Evolutionary conservation across 1,140 invertebrate species (phyloP).

Genomic region (Eurosta solidaginis): DNA sequence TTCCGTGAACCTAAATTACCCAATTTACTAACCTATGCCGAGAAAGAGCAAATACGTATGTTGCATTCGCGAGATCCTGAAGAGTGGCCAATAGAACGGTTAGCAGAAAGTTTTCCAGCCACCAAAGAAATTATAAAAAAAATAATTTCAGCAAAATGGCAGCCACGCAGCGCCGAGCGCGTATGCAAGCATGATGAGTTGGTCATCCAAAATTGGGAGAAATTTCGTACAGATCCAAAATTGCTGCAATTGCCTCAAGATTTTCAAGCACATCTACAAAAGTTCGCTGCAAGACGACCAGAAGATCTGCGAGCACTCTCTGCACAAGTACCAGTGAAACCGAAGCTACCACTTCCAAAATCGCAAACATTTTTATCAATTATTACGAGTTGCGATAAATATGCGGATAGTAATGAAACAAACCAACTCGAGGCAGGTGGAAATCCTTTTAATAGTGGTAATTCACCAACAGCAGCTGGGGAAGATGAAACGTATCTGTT

Average conservation of each 20-base stretch:
- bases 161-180: constrained; percentile 62
- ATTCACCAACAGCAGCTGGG: constrained; percentile 29
- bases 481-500: constrained; percentile 57
- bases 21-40: constrained; percentile 80
- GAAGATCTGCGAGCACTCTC: constrained; percentile 37
- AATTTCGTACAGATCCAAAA: constrained; percentile 63
- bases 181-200: constrained; percentile 68
- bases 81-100: constrained; percentile 73
- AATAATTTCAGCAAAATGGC: constrained; percentile 69
- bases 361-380: constrained; percentile 61
- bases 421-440: not conserved
- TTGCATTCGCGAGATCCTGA: constrained; percentile 70
- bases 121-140: constrained; percentile 66
- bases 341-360: constrained; percentile 35
- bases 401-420: not conserved
- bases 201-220: constrained; percentile 71
- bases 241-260: constrained; percentile 59
- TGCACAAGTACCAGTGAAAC: not conserved
- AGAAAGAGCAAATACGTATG: constrained; percentile 80
- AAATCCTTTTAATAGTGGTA: constrained; percentile 34
- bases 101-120: constrained; percentile 81
- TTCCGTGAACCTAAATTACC: constrained; percentile 70
- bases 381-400: constrained; percentile 46
- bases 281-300: constrained; percentile 61
- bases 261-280: constrained; percentile 67